A percentile compares a stretch with the other conserved stretches of the same genome.
Conservation (phyloP, 2,113 vertebrate genomes). For the Entelurus aequoreus region DNA sequence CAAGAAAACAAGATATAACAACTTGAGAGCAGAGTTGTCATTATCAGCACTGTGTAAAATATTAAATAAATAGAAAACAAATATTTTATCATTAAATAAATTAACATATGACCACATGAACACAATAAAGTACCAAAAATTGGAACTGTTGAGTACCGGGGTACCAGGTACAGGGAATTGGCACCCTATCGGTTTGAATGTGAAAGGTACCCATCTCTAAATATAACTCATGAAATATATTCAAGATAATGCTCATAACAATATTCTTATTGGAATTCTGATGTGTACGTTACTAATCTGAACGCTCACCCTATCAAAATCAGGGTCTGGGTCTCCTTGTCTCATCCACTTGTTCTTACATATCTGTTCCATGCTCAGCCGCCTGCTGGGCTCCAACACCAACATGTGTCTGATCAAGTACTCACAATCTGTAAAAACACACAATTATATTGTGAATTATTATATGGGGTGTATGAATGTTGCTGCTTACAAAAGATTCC, state of each 20-base stretch:
- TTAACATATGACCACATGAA: too few species aligned
- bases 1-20: too few species aligned
- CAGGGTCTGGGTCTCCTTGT: constrained; percentile 86
- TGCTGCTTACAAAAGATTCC: too few species aligned
- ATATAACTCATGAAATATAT: background rate
- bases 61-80: too few species aligned
- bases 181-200: background rate
- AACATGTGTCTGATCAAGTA: constrained; percentile 98
- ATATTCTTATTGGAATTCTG: background rate
- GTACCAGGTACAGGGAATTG: too few species aligned
- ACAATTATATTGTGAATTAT: background rate
- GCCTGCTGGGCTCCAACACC: constrained; percentile 89
- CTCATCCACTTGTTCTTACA: constrained; percentile 99
- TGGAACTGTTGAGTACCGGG: too few species aligned
- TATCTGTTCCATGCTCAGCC: constrained; percentile 97
- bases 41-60: too few species aligned
- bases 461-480: background rate
- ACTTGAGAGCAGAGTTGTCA: too few species aligned
- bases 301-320: constrained; percentile 87
- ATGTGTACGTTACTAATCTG: background rate
- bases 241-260: background rate
- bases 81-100: too few species aligned
- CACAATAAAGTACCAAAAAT: too few species aligned
- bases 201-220: background rate
- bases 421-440: constrained; percentile 83